Base-by-base conservation (phyloP, 1,140 invertebrate genomes). In the Drosophila sp. region DNA sequence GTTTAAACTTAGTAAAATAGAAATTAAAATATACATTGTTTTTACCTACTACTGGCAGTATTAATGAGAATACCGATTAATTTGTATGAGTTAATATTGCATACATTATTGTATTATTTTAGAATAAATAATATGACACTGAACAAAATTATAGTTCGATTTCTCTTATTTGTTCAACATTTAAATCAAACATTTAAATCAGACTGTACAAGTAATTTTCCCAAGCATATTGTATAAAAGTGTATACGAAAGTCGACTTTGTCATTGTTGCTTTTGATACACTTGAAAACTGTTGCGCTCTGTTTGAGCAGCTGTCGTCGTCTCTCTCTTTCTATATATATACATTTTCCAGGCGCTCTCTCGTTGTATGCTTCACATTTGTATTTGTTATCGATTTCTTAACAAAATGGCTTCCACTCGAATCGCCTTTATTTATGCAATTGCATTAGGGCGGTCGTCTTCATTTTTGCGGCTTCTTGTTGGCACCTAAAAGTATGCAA, bases 401-500 rank as follows among this genome's bases (percentile, higher is more conserved):
- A 25, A 29, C 27, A 57, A 66, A 66, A 66, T 48, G 63, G 51
- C 63, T 61, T 43, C 66, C 18, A 51, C 38, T 13, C 14, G 11
- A 8, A 14, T 9, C 51, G 38, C 51, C 61, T 71, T 54, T 16
- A 32, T 58, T 58, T 72, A 72, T 72, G 69, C 69, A 72, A 72
- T 72, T 63, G 61, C 51, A 48, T 41, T 67, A 36, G 27, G 27
- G 29, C 13, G 34, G 8, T 61, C 29, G 41, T 34, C 50, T 32
- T 29, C 69, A 72, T 41, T 77, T 75, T 45, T 59, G 38, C 16
- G 75, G 65, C 66, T 71, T 77, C 72, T 18, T n/a, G 9, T 16
- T 40, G 54, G 14, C 75, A 71, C 79, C 83, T 50, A 76, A 87
- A 89, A 87, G 82, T 89, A 87, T 87, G 82, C 82, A 72, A 51